phyloP scores from a whole-genome alignment of 1,140 invertebrate species.

The Eufriesea mexicana region DNA sequence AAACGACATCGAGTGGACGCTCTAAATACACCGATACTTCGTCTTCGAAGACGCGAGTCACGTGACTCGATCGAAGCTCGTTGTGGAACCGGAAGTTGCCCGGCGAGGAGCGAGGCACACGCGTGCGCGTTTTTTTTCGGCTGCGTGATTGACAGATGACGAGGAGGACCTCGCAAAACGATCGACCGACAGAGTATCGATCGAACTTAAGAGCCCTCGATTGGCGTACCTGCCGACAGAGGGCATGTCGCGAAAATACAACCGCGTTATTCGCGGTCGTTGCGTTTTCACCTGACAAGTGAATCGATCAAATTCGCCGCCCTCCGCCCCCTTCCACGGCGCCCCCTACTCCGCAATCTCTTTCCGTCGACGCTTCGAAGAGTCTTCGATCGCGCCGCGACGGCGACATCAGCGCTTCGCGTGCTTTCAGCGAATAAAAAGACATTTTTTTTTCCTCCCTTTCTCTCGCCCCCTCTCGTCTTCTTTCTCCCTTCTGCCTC shows the following conservation, averaged over 20 bases:
- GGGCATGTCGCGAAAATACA: constrained; percentile 54
- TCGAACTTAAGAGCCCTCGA: constrained; percentile 55
- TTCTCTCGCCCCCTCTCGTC: neutral
- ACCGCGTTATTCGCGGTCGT: constrained; percentile 41
- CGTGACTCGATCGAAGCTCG: neutral
- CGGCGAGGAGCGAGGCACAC: neutral
- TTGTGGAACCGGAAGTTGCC: neutral
- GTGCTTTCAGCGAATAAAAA: constrained; percentile 15
- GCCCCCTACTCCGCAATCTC: neutral
- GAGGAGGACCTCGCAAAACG: constrained; percentile 25
- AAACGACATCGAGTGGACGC: no score
- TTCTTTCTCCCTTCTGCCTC: no score
- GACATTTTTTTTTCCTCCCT: neutral
- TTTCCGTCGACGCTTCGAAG: constrained; percentile 30
- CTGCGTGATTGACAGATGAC: constrained; percentile 30
- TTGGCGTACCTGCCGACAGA: constrained; percentile 56
- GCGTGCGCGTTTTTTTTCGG: neutral
- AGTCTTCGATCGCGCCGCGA: constrained; percentile 48
- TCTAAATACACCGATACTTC: no score
- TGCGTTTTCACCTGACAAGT: constrained; percentile 48
- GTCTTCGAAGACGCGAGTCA: no score
- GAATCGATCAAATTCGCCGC: constrained; percentile 53
- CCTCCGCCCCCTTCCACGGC: neutral
- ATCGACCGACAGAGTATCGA: constrained; percentile 63
- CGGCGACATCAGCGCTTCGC: constrained; percentile 38